Percentiles rank a stretch among this genome's conserved stretches.
These are phyloP conservation scores for Lonchura striata DNA, from an alignment of 2,113 vertebrate species.

Conservation along the genomic window DNA sequence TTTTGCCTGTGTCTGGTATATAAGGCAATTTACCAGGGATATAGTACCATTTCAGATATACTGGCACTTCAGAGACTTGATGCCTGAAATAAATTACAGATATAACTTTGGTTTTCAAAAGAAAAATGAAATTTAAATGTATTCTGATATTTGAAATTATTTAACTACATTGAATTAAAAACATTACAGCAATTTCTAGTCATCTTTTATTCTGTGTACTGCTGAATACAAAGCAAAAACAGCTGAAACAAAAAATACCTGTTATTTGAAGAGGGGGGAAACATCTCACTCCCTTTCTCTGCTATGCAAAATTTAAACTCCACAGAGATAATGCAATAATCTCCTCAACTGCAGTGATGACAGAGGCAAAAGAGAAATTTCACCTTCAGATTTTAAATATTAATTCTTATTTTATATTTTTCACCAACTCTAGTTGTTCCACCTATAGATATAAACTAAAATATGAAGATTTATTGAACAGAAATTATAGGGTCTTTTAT, in stretches of 20 bases:
- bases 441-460: neutral
- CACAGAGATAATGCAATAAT: neutral
- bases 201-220: neutral
- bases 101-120: neutral
- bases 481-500: neutral
- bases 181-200: neutral
- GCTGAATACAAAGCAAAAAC: neutral
- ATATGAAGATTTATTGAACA: neutral
- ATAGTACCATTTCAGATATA: neutral
- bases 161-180: neutral
- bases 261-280: neutral
- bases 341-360: neutral
- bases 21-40: neutral
- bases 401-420: neutral
- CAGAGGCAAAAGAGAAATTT: neutral
- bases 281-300: neutral
- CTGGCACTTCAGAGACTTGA: neutral
- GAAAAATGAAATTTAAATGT: neutral
- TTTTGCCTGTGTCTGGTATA: neutral
- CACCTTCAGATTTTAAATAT: neutral
- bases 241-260: neutral
- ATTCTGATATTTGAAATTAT: neutral
- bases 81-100: neutral
- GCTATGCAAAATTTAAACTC: neutral
- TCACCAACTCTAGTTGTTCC: neutral